Base-by-base conservation (phyloP, 2,113 vertebrate species). In the Pelmatolapia mariae region DNA sequence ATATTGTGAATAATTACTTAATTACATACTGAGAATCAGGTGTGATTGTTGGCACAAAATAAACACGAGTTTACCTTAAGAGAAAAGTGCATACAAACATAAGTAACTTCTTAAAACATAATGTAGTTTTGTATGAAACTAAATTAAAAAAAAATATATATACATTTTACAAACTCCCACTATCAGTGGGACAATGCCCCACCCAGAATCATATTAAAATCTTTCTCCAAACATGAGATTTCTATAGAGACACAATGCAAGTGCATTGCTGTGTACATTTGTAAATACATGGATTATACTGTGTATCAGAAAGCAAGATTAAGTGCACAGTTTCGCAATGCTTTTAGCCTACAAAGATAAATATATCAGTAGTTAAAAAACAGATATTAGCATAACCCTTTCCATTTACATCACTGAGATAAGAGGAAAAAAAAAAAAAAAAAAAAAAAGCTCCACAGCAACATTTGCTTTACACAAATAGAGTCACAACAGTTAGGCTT, bases 221-320 rank as follows among this genome's bases (percentile, higher is more conserved):
- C 71, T 82, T 56, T 82, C 22, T 31, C 15, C 29, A 78, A 82
- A 59, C 71, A 71, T 12, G 8, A 59, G 26, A 15, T 40, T 56
- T 12, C 8, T 18, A 31, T 81, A 71, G 19, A 81, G 59, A 80
- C 8, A 85, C 31, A 47, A 82, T 50, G 15, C 12, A 83, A 66
- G 80, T 59, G 22, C 40, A 79, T 40, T n/a, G 10, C 43, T 86
- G 11, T 13, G 10, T 84, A 47, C 19, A 85, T 81, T 9, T 88
- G 80, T 38, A 81, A 86, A 88, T 86, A 82, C 22, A 73, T 71
- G 87, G 5, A 83, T 86, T 84, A 83, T 86, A 80, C 56, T 84
- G 57, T 81, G 85, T 66, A 81, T 76, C 50, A 79, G 36, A 63
- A 45, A 84, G 45, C 43, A 43, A 56, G 16, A 82, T 56, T 22